These are phyloP conservation scores for Scaptodrosophila lebanonensis DNA, from an alignment of 1,140 invertebrate species.

Conservation along the genomic window DNA sequence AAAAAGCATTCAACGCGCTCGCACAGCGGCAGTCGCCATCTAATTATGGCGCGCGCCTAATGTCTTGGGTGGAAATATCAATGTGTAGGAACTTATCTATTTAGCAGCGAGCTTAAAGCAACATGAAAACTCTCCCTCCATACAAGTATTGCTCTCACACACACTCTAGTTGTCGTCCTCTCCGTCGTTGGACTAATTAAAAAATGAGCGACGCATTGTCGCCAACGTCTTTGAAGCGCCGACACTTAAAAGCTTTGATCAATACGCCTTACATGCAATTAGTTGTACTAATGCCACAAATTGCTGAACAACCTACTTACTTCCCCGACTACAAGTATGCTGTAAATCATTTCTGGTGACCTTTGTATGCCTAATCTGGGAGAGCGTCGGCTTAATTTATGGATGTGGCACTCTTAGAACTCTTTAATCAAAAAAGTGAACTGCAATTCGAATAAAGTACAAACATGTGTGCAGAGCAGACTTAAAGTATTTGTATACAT, in stretches of 20 bases:
- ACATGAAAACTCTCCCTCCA: no score
- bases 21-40: no score
- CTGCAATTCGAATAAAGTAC: no score
- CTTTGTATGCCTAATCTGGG: conserved; percentile 26
- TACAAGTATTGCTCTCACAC: conserved; percentile 3
- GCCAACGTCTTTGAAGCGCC: conserved; percentile 56
- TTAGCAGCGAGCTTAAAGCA: no score
- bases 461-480: no score
- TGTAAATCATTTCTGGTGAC: conserved; percentile 52
- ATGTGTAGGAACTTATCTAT: no score
- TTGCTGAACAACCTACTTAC: conserved; percentile 16
- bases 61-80: conserved; percentile 16
- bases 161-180: conserved; percentile 29
- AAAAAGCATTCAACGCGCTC: conserved; percentile 7
- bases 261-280: conserved; percentile 55
- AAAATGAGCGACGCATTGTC: conserved; percentile 8
- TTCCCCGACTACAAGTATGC: conserved; percentile 8
- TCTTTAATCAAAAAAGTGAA: no score
- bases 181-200: conserved; percentile 62
- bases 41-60: conserved; percentile 20
- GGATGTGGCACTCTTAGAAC: no score
- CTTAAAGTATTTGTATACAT: no score
- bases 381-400: no score
- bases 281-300: conserved; percentile 36
- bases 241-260: conserved; percentile 58